phyloP scores from a whole-genome alignment of 2,113 vertebrate species.

The Columba janthina region DNA sequence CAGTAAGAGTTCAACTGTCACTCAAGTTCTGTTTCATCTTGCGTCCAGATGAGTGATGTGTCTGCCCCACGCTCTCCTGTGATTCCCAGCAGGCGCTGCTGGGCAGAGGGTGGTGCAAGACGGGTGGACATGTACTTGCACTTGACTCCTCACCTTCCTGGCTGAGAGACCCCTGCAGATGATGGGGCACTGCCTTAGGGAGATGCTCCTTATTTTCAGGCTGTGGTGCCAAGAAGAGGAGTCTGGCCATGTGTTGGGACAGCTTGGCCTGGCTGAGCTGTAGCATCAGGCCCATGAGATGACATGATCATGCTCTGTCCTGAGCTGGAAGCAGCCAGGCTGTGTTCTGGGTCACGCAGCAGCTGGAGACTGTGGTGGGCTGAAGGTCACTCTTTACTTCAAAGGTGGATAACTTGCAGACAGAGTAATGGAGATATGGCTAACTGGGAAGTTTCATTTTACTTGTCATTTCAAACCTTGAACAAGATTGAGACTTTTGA shows the following conservation, averaged over 20 bases:
- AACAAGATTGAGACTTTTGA: not conserved
- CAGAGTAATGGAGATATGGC: not conserved
- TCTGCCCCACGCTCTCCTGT: fast-evolving
- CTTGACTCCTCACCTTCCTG: not conserved
- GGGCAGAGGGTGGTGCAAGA: not conserved
- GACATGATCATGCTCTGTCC: fast-evolving
- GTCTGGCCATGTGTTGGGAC: no score
- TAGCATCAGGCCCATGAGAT: not conserved
- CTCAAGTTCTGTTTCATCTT: not conserved
- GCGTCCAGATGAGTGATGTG: fast-evolving
- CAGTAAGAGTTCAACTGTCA: not conserved
- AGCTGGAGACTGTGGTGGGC: not conserved
- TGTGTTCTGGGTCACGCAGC: not conserved
- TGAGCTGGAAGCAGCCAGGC: not conserved
- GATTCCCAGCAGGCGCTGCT: not conserved
- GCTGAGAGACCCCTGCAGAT: not conserved
- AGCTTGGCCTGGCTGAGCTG: not conserved
- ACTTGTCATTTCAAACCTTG: not conserved
- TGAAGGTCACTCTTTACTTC: not conserved
- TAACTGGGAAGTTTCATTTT: not conserved
- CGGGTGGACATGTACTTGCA: no score
- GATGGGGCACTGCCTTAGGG: fast-evolving
- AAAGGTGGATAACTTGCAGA: not conserved
- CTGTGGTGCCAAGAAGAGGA: not conserved
- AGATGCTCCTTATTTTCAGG: fast-evolving